Conservation (phyloP, 2,888 invertebrate genomes). For the Tenodera sinensis region DNA sequence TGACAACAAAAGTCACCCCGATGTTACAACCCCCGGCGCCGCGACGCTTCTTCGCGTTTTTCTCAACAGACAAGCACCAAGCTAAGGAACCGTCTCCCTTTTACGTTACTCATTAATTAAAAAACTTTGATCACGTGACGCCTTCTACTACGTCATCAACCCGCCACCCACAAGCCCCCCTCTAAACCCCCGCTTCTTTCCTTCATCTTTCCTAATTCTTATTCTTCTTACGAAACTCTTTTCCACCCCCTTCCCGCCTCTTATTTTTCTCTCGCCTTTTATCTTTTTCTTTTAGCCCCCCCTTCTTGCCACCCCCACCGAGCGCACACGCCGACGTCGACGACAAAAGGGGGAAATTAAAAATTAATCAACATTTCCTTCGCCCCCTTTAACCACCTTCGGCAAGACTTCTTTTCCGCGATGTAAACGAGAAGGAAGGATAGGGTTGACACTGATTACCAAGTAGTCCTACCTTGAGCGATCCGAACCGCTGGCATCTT, state of each 20-base stretch:
- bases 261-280: conserved; percentile 34
- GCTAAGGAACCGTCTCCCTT: neutral
- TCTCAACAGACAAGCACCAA: neutral
- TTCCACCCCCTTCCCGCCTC: conserved; percentile 40
- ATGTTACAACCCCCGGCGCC: neutral
- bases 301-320: conserved; percentile 23
- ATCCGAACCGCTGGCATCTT: conserved; percentile 96
- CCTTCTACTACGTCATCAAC: conserved; percentile 26
- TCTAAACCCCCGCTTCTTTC: conserved; percentile 18
- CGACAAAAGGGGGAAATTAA: conserved; percentile 26
- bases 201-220: conserved; percentile 29
- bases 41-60: neutral
- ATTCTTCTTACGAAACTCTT: conserved; percentile 33
- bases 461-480: conserved; percentile 77
- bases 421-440: conserved; percentile 17
- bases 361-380: conserved; percentile 22
- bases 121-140: conserved; percentile 30
- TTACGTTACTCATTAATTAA: conserved; percentile 30
- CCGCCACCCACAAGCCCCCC: conserved; percentile 25
- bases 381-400: neutral
- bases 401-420: conserved; percentile 14
- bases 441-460: conserved; percentile 4
- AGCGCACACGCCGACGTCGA: conserved; percentile 23
- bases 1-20: neutral
- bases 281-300: conserved; percentile 30